These are phyloP conservation scores for Cathartes aura DNA, from an alignment of 2,113 vertebrate genomes.

Conservation along the genomic window DNA sequence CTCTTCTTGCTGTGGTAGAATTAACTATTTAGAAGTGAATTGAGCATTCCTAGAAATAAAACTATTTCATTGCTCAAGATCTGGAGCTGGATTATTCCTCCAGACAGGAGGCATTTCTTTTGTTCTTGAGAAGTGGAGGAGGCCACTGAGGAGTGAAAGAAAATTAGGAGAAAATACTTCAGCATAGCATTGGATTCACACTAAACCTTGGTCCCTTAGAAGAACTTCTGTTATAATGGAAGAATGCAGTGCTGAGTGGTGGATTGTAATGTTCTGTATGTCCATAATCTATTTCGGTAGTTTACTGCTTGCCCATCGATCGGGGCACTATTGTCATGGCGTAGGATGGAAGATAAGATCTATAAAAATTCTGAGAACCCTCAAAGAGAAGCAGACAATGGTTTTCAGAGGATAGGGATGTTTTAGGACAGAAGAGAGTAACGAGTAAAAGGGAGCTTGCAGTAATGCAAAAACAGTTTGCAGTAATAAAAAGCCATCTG, in stretches of 20 bases:
- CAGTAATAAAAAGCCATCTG: neutral
- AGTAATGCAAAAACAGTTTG: neutral
- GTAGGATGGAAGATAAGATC: neutral
- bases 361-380: neutral
- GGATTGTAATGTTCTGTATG: neutral
- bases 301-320: neutral
- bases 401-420: neutral
- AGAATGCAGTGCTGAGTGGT: neutral
- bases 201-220: neutral
- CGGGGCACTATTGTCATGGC: neutral
- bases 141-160: neutral
- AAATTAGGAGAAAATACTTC: neutral
- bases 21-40: neutral
- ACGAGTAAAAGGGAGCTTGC: neutral
- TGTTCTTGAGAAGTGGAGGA: accelerated
- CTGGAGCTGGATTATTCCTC: neutral
- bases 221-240: neutral
- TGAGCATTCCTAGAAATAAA: neutral
- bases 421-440: neutral
- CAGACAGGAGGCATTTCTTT: neutral
- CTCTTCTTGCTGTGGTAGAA: neutral
- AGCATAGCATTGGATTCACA: neutral
- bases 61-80: neutral
- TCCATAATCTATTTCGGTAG: neutral
- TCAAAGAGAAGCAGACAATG: neutral